Evolutionary conservation across 2,113 vertebrate genomes (phyloP).

Genomic region (Lipophrys pholis): DNA sequence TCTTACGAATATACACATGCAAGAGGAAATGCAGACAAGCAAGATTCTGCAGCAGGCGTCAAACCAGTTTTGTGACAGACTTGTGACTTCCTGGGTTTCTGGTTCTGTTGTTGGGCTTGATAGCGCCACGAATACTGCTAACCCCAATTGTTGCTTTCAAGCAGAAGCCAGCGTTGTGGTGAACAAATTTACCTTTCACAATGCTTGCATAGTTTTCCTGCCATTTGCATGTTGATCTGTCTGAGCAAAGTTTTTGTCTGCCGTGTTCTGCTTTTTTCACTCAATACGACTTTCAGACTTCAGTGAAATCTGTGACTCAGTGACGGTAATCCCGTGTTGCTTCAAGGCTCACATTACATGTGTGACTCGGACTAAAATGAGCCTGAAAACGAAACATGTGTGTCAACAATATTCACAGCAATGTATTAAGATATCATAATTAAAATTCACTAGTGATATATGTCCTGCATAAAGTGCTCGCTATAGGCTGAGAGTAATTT

Average conservation of each 20-base stretch:
- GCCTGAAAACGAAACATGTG: background rate
- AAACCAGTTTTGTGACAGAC: slow-evolving; percentile 66
- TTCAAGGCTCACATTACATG: background rate
- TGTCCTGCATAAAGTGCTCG: background rate
- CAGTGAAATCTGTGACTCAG: slow-evolving; percentile 1
- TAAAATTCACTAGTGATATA: background rate
- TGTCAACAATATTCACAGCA: background rate
- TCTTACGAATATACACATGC: background rate
- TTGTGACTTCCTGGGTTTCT: slow-evolving; percentile 46
- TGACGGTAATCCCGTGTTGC: background rate
- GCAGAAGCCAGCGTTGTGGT: slow-evolving; percentile 7
- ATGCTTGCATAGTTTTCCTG: background rate
- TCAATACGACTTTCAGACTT: slow-evolving; percentile 18
- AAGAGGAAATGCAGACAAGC: slow-evolving; percentile 66
- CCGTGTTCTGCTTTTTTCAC: background rate
- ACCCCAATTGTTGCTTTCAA: background rate
- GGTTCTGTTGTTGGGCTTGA: slow-evolving; percentile 28
- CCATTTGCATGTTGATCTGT: background rate
- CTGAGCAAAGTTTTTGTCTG: background rate
- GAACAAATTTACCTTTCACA: background rate
- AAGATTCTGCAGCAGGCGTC: slow-evolving; percentile 59
- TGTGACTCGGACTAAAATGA: slow-evolving; percentile 28
- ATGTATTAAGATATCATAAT: background rate
- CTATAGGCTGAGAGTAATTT: background rate
- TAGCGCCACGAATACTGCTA: background rate